Evolutionary conservation across 2,113 vertebrate genomes (phyloP), one percentile per base, ranked within the genome.

Genomic region (Okapia johnstoni): DNA sequence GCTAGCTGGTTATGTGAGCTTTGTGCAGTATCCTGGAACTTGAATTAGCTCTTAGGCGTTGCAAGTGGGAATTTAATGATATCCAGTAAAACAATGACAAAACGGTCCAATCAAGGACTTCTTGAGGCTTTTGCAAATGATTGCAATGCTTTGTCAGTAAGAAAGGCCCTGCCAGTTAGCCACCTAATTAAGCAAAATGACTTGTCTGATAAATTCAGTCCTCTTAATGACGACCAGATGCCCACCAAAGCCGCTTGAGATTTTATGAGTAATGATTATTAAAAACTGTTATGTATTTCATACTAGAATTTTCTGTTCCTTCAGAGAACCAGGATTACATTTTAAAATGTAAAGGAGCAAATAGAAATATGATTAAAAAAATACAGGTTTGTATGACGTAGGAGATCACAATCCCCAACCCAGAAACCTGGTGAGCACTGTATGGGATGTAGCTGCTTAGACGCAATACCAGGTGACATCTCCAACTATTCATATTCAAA

Each of bases 191-290:
- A 97, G 97, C 93, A 98, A 98, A 98, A 98, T 98, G 50, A 98
- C 98, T 99, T 98, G 52, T 98, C 97, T 99, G 98, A 99, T 99
- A 99, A 98, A 98, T 99, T 98, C 98, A 99, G 98, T 99, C 98
- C 97, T 98, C 98, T 98, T 99, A 99, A 99, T 98, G 98, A 99
- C 48, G 83, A 98, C 98, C 98, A 99, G 98, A 99, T 99, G 98
- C 98, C 98, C 98, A 97, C 93, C 98, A 98, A 98, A 98, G 97
- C 96, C 98, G 94, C 95, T 96, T 95, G 95, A 94, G 97, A 98
- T 97, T 98, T 96, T 85, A 52, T 95, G 94, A 98, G n/a, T 97
- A 98, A 98, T 97, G 95, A 97, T 98, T 98, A 96, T 87, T 98
- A 98, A 94, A 97, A 98, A 97, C 93, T 96, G 2, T 0, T 94